A percentile compares a stretch with the other conserved stretches of the same genome.
These are phyloP conservation scores for Meandrina meandrites DNA, from an alignment of 92 coral and sea anemone genomes.

Conservation along the genomic window DNA sequence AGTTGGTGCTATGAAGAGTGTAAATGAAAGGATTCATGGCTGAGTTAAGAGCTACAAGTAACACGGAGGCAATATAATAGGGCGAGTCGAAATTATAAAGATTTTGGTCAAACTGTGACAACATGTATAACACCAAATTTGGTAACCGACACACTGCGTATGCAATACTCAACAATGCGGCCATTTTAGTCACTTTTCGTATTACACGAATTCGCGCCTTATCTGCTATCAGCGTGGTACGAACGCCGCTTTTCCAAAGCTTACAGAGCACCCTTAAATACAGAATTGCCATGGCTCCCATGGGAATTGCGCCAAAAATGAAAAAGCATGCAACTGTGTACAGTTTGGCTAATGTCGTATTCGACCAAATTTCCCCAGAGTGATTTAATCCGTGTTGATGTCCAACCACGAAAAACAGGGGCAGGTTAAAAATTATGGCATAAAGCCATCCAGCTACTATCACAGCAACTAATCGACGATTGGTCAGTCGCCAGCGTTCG, in stretches of 20 bases:
- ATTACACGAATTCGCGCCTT: conserved; percentile 51
- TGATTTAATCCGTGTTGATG: not conserved
- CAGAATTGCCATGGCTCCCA: conserved; percentile 58
- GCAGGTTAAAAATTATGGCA: conserved; percentile 22
- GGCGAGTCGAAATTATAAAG: conserved; percentile 52
- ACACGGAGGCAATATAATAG: conserved; percentile 54
- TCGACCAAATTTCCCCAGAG: conserved; percentile 27
- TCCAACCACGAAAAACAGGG: conserved; percentile 5
- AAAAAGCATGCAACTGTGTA: conserved; percentile 69
- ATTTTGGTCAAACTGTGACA: conserved; percentile 52
- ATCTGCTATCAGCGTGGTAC: conserved; percentile 51
- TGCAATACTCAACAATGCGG: conserved; percentile 56
- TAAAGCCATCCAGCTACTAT: conserved; percentile 32
- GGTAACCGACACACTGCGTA: conserved; percentile 72
- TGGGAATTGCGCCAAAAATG: conserved; percentile 65
- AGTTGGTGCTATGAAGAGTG: conserved; percentile 77
- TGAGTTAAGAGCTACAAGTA: conserved; percentile 73
- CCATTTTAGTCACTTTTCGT: conserved; percentile 77
- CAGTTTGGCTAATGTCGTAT: conserved; percentile 26
- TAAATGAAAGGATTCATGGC: conserved; percentile 86
- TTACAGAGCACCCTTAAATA: conserved; percentile 59
- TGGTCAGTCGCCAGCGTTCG: not conserved
- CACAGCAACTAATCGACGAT: conserved; percentile 7
- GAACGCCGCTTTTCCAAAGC: conserved; percentile 60
- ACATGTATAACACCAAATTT: conserved; percentile 69